phyloP scores from a whole-genome alignment of 2,888 invertebrate species.

The Habroteleia sp. region DNA sequence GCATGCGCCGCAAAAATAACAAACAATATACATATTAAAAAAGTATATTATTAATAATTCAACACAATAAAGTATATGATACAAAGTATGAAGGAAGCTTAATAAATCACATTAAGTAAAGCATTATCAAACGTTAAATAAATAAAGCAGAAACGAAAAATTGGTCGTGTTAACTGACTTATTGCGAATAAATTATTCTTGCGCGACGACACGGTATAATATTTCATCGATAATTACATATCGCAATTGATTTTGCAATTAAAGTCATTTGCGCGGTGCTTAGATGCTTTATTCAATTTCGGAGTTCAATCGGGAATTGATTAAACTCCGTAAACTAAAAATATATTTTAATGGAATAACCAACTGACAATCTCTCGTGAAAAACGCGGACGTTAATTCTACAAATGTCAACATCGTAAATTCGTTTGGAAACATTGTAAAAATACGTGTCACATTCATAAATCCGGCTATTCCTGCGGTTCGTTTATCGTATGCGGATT shows the following conservation, averaged over 20 bases:
- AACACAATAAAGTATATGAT: too few species aligned
- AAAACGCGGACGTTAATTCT: constrained; percentile 48
- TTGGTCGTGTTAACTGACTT: neutral
- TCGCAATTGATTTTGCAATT: neutral
- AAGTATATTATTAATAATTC: too few species aligned
- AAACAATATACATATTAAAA: too few species aligned
- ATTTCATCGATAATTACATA: neutral
- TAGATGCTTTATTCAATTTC: neutral
- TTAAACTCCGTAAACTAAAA: constrained; percentile 27
- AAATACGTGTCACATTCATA: constrained; percentile 54
- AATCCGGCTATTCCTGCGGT: constrained; percentile 52
- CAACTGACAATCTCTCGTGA: constrained; percentile 29
- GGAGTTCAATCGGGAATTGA: too few species aligned
- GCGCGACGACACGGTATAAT: neutral
- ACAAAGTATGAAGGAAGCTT: too few species aligned
- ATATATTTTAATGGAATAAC: constrained; percentile 13
- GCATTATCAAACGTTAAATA: too few species aligned
- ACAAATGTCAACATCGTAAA: constrained; percentile 57
- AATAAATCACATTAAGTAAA: too few species aligned
- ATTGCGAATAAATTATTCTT: neutral
- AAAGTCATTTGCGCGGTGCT: neutral
- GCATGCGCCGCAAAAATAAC: too few species aligned
- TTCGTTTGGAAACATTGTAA: constrained; percentile 56
- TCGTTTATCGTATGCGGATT: constrained; percentile 58
- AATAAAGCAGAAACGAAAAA: neutral